A percentile compares a stretch with the other conserved stretches of the same genome.
phyloP scores from a whole-genome alignment of 2,113 vertebrate species.

The Grantiella picta region DNA sequence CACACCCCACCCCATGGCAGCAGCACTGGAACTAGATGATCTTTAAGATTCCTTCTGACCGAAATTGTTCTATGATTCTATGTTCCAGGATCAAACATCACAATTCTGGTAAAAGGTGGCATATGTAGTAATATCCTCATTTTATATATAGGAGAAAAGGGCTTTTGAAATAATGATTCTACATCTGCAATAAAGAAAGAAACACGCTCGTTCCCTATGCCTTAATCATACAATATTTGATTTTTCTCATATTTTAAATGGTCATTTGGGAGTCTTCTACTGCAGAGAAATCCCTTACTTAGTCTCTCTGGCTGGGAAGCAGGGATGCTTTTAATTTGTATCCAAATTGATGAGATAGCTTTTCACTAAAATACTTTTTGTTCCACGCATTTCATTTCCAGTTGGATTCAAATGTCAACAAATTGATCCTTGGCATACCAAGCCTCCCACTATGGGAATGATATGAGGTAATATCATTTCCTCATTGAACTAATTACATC shows the following conservation, averaged over 20 bases:
- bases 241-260: background rate
- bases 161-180: background rate
- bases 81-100: background rate
- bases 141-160: background rate
- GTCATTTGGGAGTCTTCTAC: background rate
- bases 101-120: background rate
- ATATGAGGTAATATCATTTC: slow-evolving; percentile 22
- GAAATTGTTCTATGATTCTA: background rate
- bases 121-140: background rate
- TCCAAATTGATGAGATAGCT: background rate
- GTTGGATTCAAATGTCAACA: slow-evolving; percentile 49
- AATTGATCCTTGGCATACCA: slow-evolving; percentile 69
- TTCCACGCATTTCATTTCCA: background rate
- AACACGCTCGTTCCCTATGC: background rate
- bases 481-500: slow-evolving; percentile 59
- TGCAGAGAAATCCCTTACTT: background rate
- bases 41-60: background rate
- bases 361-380: slow-evolving; percentile 17
- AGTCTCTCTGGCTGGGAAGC: background rate
- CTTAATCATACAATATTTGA: background rate
- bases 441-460: slow-evolving; percentile 7
- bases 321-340: background rate
- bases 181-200: background rate
- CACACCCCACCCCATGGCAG: background rate
- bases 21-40: background rate